A percentile compares a stretch with the other conserved stretches of the same genome.
phyloP scores from a whole-genome alignment of 2,113 vertebrate genomes.

The Myodes glareolus region DNA sequence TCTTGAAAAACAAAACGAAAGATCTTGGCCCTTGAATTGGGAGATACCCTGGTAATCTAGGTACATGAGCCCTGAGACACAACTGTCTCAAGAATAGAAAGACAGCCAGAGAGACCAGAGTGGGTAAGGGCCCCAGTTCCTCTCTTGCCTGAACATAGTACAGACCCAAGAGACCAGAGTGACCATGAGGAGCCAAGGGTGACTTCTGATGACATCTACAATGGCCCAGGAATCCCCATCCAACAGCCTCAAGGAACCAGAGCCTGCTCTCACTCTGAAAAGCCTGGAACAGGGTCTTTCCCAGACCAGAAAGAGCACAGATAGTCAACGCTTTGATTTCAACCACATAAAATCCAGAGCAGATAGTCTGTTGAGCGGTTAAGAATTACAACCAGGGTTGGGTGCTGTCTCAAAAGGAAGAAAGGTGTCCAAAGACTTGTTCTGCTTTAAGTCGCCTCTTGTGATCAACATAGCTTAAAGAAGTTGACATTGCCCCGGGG shows the following conservation, averaged over 20 bases:
- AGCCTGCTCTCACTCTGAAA: neutral
- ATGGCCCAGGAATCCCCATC: neutral
- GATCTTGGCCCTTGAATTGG: neutral
- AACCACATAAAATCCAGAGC: neutral
- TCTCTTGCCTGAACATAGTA: neutral
- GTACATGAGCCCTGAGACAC: too few relatives aligned
- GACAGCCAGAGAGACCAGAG: neutral
- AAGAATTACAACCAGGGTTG: neutral
- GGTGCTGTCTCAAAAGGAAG: neutral
- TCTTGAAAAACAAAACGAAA: neutral
- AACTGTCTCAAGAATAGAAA: neutral
- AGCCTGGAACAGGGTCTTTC: neutral
- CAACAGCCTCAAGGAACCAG: neutral
- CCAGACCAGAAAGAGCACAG: neutral
- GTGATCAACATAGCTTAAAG: rapidly evolving
- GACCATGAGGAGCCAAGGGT: neutral
- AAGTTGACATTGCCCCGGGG: rapidly evolving
- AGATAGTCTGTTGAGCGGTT: neutral
- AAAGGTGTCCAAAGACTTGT: too few relatives aligned
- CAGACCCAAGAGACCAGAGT: neutral
- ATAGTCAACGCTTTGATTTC: neutral
- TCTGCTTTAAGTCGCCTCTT: neutral
- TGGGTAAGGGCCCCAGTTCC: too few relatives aligned
- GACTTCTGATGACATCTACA: neutral
- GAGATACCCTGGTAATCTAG: neutral